Evolutionary conservation across 2,888 invertebrate species (phyloP).

Genomic region (Eilema depressum): DNA sequence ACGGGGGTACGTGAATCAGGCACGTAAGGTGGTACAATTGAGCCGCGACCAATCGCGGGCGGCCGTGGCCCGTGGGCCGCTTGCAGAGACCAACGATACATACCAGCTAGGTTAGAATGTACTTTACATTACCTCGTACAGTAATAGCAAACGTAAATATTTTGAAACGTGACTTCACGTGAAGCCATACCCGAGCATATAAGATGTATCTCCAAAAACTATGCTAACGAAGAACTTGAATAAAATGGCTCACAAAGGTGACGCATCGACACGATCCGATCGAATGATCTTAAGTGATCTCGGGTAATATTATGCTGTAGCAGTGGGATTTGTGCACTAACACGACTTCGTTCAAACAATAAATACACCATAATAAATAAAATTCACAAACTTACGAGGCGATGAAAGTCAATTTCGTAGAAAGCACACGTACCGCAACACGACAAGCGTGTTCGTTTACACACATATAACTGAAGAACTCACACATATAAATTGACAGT

Average conservation of each 20-base stretch:
- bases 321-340: slow-evolving; percentile 47
- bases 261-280: slow-evolving; percentile 86
- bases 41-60: slow-evolving; percentile 43
- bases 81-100: slow-evolving; percentile 45
- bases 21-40: slow-evolving; percentile 43
- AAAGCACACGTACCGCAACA: slow-evolving; percentile 83
- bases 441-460: slow-evolving; percentile 81
- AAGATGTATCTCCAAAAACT: slow-evolving; percentile 41
- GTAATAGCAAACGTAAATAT: slow-evolving; percentile 27
- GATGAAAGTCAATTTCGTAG: slow-evolving; percentile 84
- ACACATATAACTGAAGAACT: slow-evolving; percentile 75
- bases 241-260: slow-evolving; percentile 86
- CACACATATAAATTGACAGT: slow-evolving; percentile 54
- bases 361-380: slow-evolving; percentile 71
- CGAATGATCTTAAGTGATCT: slow-evolving; percentile 75
- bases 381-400: slow-evolving; percentile 85
- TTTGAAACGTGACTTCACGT: slow-evolving; percentile 31
- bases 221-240: slow-evolving; percentile 67
- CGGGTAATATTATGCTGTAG: slow-evolving; percentile 45
- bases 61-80: slow-evolving; percentile 47
- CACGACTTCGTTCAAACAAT: slow-evolving; percentile 56
- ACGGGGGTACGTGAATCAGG: slow-evolving; percentile 26
- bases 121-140: slow-evolving; percentile 45
- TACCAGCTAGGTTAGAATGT: slow-evolving; percentile 70
- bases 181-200: slow-evolving; percentile 32